phyloP scores from a whole-genome alignment of 2,797 vertebrate genomes.

The Pipistrellus nathusii region DNA sequence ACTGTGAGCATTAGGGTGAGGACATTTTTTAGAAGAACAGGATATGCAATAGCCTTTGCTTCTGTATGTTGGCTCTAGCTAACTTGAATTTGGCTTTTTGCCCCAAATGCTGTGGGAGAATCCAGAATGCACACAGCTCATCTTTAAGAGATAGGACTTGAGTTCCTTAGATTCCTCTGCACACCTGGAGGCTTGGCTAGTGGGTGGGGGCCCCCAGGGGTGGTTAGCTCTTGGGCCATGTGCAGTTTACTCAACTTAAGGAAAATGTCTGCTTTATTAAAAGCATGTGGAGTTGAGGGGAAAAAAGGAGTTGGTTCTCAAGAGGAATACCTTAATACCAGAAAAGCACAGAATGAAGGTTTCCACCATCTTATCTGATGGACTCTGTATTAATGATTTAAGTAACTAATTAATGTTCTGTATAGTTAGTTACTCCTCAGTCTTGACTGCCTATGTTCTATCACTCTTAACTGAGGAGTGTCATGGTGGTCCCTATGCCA shows the following conservation, averaged over 20 bases:
- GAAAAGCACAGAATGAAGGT: neutral
- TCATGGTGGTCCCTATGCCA: neutral
- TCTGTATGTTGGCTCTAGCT: neutral
- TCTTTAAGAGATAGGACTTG: neutral
- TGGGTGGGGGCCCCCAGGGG: neutral
- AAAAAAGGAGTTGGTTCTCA: neutral
- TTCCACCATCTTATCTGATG: fast-evolving
- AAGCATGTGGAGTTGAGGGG: fast-evolving
- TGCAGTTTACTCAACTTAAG: neutral
- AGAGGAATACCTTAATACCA: neutral
- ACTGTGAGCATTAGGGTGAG: neutral
- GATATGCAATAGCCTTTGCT: fast-evolving
- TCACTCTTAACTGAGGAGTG: no score
- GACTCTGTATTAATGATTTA: fast-evolving
- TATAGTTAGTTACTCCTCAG: fast-evolving
- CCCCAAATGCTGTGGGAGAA: neutral
- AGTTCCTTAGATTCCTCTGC: neutral
- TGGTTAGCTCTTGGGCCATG: neutral
- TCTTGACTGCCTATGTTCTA: neutral
- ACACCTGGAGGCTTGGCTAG: neutral
- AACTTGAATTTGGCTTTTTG: neutral
- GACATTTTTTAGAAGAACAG: neutral
- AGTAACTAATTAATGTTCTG: neutral
- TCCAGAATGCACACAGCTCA: neutral
- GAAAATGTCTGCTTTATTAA: neutral